phyloP scores from a whole-genome alignment of 1,140 invertebrate species.

The Asobara japonica region DNA sequence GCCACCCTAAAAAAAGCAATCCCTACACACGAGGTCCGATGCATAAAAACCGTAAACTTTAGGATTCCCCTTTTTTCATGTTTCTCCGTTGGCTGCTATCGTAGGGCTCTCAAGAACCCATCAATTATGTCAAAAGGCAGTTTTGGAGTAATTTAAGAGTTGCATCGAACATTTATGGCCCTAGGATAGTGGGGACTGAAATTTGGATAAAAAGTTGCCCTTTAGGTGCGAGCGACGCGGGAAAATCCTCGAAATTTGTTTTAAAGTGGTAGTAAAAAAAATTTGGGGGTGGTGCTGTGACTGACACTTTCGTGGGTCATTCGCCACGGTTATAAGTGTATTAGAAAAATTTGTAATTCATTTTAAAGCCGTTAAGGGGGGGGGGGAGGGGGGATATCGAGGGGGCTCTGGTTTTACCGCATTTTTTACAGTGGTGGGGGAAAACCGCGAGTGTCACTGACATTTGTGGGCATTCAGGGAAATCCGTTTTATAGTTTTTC shows the following conservation, averaged over 20 bases:
- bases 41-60: slow-evolving; percentile 8
- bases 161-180: not conserved
- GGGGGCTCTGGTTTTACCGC: not conserved
- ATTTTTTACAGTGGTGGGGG: not conserved
- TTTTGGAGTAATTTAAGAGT: not conserved
- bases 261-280: not conserved
- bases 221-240: not conserved
- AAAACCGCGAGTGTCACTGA: too few relatives aligned
- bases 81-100: not conserved
- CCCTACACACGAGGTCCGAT: not conserved
- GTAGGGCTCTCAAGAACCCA: slow-evolving; percentile 8
- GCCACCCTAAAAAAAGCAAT: not conserved
- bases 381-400: not conserved
- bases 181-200: not conserved
- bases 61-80: not conserved
- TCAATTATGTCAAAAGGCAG: not conserved
- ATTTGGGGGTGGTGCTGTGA: not conserved
- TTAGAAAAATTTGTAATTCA: not conserved
- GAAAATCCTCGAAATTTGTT: not conserved
- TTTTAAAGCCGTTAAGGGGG: not conserved
- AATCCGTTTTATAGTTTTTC: too few relatives aligned
- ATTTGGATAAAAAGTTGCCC: not conserved
- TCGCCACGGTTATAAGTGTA: not conserved
- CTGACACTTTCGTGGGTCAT: not conserved
- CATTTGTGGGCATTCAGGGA: too few relatives aligned